Evolutionary conservation across 53 echinoderm and acorn worm genomes (phyloP), one percentile per base, ranked within the genome.

Genomic region (Patiria pectinifera): DNA sequence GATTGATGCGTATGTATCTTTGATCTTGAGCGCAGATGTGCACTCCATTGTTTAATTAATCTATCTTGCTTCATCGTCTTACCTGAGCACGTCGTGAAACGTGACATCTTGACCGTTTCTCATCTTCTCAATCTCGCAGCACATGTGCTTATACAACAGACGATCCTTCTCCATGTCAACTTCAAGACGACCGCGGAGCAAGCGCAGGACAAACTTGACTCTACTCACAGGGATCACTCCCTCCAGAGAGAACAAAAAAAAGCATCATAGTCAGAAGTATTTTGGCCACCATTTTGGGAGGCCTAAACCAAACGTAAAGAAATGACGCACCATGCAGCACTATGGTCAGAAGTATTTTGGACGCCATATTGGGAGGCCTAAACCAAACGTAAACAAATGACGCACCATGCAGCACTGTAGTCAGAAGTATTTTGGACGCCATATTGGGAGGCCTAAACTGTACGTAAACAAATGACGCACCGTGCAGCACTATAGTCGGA

Each of bases 91-190:
- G 95, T 98, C 98, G 78, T 98, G 98, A 69, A 98, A 98, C 22
- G 95, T 98, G 12, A 98, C 98, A 63, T 98, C 98, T 63, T 96
- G 96, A 6, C 98, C 98, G 66, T 98, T 96, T 15, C 98, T 93
- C 98, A 98, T 98, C 92, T 98, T 98, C 94, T 96, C 96, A 78
- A 97, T 95, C 94, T 98, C 98, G 92, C 98, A 98, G 82, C 96
- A 96, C 98, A 98, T 98, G 90, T 98, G 98, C 75, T 98, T 98
- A 85, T 96, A 98, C 11, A 96, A 86, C 11, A 98, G 87, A 61
- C 96, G 97, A 61, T 98, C 98, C 47, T 96, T 98, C 76, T 98
- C 98, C 95, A 98, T 98, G 76, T 98, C 98, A 0, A 98, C 98
- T 85, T 98, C 98, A 0, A 98, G 94, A 60, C 98, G 96, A 3